Evolutionary conservation across 1,140 invertebrate genomes (phyloP), one percentile per base, ranked within the genome.

Genomic region (Steinernema feltiae): DNA sequence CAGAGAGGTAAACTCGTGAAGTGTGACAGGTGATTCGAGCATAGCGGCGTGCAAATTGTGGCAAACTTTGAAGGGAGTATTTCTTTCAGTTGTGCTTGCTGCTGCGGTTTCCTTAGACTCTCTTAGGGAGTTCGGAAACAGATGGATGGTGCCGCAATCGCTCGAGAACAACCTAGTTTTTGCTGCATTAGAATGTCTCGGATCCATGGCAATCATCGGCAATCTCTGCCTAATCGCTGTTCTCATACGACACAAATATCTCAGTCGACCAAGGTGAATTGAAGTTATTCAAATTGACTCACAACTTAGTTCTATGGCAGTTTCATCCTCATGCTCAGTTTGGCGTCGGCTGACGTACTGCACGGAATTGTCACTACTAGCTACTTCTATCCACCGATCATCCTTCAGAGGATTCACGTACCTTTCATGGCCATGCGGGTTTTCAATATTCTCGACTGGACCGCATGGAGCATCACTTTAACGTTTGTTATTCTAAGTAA

Each of bases 381-480:
- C 35, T 86, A 86, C 72, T 85, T 85, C 74, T 85, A 86, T 72
- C 84, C 84, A 15, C 84, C 84, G 30, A 86, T 85, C 72, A 12
- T 85, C 18, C 77, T 85, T 31, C 72, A 79, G 69, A n/a, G 70
- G 31, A 76, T 76, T 30, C 77, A 73, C 69, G 69, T 86, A 12
- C 79, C 82, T 48, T 70, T 77, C 69, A 69, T 80, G 35, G 82
- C 71, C 18, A 74, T 86, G 63, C 77, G 82, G 63, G 71, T 85
- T 21, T 85, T 84, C 75, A 85, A 85, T 70, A 79, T 85, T 12
- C 69, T 87, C 53, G 84, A 85, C 72, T 85, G 84, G 84, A 86
- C 84, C 1, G 84, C 84, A 21, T 85, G 84, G 83, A 79, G 79
- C 48, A 84, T 85, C 30, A 86, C 84, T 21, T 73, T 85, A 31